phyloP scores from a whole-genome alignment of 2,113 vertebrate genomes.

The Semnornis frantzii region DNA sequence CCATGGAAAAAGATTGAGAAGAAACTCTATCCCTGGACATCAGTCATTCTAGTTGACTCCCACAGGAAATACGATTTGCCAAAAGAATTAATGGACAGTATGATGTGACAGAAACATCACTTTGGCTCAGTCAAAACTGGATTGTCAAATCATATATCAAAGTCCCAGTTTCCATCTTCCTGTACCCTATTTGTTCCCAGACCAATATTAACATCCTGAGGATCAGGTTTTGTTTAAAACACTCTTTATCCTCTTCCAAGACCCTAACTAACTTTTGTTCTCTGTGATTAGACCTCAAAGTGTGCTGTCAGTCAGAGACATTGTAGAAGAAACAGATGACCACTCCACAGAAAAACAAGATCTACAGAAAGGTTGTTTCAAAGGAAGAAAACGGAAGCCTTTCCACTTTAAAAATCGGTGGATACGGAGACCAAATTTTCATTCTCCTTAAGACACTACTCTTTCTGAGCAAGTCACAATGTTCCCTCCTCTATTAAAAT shows the following conservation, averaged over 20 bases:
- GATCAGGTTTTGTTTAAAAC: not conserved
- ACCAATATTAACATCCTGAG: not conserved
- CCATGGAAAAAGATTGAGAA: not conserved
- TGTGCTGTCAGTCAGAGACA: not conserved
- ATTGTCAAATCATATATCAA: not conserved
- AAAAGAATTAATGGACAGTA: not conserved
- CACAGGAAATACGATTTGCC: constrained; percentile 1
- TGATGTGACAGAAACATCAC: not conserved
- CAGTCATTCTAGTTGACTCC: not conserved
- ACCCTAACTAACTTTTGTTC: not conserved
- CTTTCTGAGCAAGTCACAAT: not conserved
- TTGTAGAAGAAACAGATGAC: not conserved
- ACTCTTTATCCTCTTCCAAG: not conserved
- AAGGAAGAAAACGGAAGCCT: not conserved
- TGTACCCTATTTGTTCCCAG: not conserved
- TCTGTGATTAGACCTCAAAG: accelerated
- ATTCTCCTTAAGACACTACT: not conserved
- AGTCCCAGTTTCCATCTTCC: not conserved
- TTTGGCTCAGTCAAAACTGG: not conserved
- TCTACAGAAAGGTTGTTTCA: not conserved
- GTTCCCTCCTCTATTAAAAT: not conserved
- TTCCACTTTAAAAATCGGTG: not conserved
- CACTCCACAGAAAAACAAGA: not conserved
- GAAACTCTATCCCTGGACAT: not conserved
- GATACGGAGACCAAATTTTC: not conserved